Evolutionary conservation across 2,113 vertebrate species (phyloP).

Genomic region (Dromiciops gliroides): DNA sequence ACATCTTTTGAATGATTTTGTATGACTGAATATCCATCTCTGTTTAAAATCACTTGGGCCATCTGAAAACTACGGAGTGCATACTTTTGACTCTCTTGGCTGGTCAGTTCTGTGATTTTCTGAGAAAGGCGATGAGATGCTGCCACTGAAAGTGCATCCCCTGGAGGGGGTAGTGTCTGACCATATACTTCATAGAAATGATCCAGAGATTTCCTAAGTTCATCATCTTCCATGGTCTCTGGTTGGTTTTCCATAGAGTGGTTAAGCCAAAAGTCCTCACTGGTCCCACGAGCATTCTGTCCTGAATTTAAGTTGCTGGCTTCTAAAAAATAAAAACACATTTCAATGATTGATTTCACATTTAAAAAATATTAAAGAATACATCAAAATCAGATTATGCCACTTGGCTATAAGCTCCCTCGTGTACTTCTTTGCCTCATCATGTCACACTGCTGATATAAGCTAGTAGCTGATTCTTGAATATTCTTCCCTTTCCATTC

Average conservation of each 20-base stretch:
- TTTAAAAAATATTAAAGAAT: not conserved
- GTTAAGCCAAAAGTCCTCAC: slow-evolving; percentile 26
- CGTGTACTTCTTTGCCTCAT: not conserved
- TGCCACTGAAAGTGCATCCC: slow-evolving; percentile 43
- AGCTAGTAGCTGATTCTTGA: not conserved
- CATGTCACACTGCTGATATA: not conserved
- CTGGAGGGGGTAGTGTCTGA: slow-evolving; percentile 23
- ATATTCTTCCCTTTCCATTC: not conserved
- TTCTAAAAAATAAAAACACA: slow-evolving; percentile 80
- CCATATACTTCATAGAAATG: slow-evolving; percentile 80
- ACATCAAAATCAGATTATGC: not conserved
- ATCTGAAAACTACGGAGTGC: slow-evolving; percentile 79
- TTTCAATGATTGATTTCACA: slow-evolving; percentile 58
- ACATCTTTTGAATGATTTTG: slow-evolving; percentile 62
- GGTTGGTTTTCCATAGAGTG: slow-evolving; percentile 13
- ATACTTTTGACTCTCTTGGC: slow-evolving; percentile 70
- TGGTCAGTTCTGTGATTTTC: slow-evolving; percentile 79
- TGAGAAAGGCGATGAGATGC: slow-evolving; percentile 73
- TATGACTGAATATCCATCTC: slow-evolving; percentile 80
- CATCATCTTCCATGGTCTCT: slow-evolving; percentile 13
- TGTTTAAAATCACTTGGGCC: slow-evolving; percentile 83
- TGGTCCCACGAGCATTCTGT: slow-evolving; percentile 39
- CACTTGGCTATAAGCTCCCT: not conserved
- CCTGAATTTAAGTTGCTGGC: slow-evolving; percentile 24
- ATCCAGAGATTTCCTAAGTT: slow-evolving; percentile 81